Percentiles rank a stretch among this genome's conserved stretches.
These are phyloP conservation scores for Belonocnema kinseyi DNA, from an alignment of 1,140 invertebrate genomes.

Conservation along the genomic window DNA sequence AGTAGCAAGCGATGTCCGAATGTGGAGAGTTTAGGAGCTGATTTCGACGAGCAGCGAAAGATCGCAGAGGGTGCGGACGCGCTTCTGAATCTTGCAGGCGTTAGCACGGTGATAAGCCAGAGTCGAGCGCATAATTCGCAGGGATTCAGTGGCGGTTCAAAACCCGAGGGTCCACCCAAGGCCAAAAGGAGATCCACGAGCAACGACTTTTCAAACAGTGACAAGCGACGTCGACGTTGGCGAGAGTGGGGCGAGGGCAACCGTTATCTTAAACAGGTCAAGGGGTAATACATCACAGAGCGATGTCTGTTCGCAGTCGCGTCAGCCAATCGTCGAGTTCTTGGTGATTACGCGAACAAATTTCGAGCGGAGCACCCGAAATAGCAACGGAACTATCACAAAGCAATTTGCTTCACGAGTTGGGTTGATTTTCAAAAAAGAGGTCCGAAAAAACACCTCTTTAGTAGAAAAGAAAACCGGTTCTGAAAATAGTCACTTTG, in stretches of 20 bases:
- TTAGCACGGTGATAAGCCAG: constrained; percentile 69
- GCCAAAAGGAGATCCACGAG: constrained; percentile 60
- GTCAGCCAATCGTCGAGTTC: neutral
- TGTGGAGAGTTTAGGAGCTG: constrained; percentile 63
- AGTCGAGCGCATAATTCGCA: constrained; percentile 52
- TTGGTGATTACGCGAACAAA: neutral
- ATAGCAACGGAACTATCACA: neutral
- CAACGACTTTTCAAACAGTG: constrained; percentile 62
- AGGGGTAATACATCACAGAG: constrained; percentile 56
- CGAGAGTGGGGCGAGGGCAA: constrained; percentile 68
- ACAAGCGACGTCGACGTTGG: constrained; percentile 67
- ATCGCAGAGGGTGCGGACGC: constrained; percentile 88
- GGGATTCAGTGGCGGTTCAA: constrained; percentile 43
- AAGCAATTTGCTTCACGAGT: neutral
- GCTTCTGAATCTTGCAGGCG: constrained; percentile 83
- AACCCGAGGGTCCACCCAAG: constrained; percentile 53
- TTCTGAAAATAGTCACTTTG: too few relatives aligned
- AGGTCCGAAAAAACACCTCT: neutral
- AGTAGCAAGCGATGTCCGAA: constrained; percentile 58
- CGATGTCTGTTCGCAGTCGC: neutral
- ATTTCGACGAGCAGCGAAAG: constrained; percentile 84
- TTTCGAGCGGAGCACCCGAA: neutral
- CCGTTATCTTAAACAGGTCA: constrained; percentile 69
- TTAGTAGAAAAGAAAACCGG: neutral
- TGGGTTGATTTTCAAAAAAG: neutral